These are phyloP conservation scores for Trachops cirrhosus DNA, from an alignment of 2,797 vertebrate species.

Conservation along the genomic window DNA sequence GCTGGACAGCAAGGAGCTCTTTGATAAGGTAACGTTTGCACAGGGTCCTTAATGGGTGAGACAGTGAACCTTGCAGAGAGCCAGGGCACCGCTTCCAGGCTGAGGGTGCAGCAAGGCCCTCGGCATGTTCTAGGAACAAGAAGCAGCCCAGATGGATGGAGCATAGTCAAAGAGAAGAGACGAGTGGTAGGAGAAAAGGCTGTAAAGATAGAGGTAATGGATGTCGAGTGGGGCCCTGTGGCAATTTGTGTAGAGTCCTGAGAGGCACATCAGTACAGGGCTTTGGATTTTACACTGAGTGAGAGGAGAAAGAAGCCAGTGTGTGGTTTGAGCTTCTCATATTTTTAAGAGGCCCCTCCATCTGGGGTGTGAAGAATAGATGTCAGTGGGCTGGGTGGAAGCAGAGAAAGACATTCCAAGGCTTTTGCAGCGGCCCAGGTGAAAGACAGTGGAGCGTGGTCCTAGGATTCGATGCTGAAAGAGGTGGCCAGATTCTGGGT, in stretches of 20 bases:
- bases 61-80: background rate
- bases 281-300: background rate
- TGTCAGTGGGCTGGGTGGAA: background rate
- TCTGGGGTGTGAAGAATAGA: background rate
- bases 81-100: background rate
- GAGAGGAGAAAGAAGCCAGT: background rate
- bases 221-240: background rate
- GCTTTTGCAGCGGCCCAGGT: background rate
- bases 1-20: background rate
- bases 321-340: background rate
- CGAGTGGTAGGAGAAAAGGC: background rate
- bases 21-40: background rate
- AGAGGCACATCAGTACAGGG: background rate
- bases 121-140: background rate
- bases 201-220: background rate
- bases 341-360: background rate
- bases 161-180: background rate
- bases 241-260: background rate
- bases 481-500: background rate
- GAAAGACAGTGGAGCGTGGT: background rate
- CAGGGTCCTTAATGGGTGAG: background rate
- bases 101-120: background rate
- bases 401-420: background rate
- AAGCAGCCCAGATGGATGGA: background rate
- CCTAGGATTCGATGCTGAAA: rapidly evolving